Conservation (phyloP, 2,113 vertebrate species). For the Austrofundulus limnaeus region DNA sequence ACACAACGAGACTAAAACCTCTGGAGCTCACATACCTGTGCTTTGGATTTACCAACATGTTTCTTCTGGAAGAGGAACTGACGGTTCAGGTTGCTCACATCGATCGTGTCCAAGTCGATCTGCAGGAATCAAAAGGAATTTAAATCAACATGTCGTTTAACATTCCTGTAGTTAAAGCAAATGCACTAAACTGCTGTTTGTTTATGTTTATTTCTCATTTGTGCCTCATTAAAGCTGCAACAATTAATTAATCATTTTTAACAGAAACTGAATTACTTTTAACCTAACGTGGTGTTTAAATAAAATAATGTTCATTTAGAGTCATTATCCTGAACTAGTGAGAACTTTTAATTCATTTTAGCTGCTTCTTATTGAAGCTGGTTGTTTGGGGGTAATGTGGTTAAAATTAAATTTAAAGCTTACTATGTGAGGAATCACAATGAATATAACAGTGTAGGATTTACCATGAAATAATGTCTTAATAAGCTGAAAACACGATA, state of each 20-base stretch:
- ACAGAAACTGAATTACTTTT: not conserved
- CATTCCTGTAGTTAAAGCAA: too few species aligned
- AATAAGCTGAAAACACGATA: not conserved
- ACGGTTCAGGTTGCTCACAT: constrained; percentile 98
- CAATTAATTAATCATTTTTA: not conserved
- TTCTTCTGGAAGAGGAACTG: constrained; percentile 99
- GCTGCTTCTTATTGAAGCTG: too few species aligned
- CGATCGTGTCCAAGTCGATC: constrained; percentile 98
- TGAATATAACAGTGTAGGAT: too few species aligned
- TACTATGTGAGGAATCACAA: too few species aligned
- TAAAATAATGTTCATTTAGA: too few species aligned
- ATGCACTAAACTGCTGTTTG: not conserved
- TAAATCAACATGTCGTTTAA: not conserved
- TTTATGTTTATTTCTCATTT: too few species aligned
- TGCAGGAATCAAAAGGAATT: constrained; percentile 47
- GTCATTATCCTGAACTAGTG: too few species aligned
- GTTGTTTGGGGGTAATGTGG: too few species aligned
- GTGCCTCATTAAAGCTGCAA: not conserved
- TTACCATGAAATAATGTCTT: too few species aligned
- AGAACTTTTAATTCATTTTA: too few species aligned
- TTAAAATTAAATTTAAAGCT: too few species aligned
- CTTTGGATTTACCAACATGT: constrained; percentile 97
- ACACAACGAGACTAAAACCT: not conserved
- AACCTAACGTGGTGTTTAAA: too few species aligned
- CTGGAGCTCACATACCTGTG: constrained; percentile 81